Percentiles rank a stretch among this genome's conserved stretches.
phyloP scores from a whole-genome alignment of 2,797 vertebrate species.

The Pseudochromis fuscus region DNA sequence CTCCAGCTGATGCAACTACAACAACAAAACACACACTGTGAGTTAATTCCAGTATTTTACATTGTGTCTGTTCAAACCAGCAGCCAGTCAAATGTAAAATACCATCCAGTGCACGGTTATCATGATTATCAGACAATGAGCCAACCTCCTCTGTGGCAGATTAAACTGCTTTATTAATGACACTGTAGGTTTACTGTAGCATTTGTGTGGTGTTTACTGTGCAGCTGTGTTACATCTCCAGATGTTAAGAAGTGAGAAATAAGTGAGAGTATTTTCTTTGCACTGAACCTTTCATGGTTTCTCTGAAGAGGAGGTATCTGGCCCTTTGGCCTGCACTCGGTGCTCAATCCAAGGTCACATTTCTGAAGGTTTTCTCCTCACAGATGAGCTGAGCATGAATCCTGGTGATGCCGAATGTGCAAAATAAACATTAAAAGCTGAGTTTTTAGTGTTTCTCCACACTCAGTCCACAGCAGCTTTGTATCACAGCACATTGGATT shows the following conservation, averaged over 20 bases:
- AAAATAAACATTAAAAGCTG: neutral
- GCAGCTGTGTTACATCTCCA: no score
- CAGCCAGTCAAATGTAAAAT: conserved; percentile 28
- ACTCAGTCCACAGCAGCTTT: neutral
- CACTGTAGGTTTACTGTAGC: neutral
- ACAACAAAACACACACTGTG: no score
- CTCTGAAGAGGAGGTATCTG: no score
- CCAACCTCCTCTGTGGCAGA: conserved; percentile 10
- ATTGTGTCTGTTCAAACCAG: no score
- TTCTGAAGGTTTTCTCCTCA: neutral
- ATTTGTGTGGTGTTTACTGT: conserved; percentile 6
- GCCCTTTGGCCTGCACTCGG: no score
- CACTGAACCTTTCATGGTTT: no score
- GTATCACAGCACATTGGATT: neutral
- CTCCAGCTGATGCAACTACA: no score
- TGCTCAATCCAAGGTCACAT: conserved; percentile 2
- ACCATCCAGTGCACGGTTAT: conserved; percentile 9
- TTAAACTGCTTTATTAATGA: conserved; percentile 35
- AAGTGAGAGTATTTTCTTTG: no score
- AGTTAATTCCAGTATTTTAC: no score
- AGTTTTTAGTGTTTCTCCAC: neutral
- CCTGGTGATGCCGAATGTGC: neutral
- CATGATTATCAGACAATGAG: conserved; percentile 25
- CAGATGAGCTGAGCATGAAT: conserved; percentile 10
- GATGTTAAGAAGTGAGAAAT: no score